Evolutionary conservation across 1,140 invertebrate species (phyloP).

Genomic region (Papilio machaon): DNA sequence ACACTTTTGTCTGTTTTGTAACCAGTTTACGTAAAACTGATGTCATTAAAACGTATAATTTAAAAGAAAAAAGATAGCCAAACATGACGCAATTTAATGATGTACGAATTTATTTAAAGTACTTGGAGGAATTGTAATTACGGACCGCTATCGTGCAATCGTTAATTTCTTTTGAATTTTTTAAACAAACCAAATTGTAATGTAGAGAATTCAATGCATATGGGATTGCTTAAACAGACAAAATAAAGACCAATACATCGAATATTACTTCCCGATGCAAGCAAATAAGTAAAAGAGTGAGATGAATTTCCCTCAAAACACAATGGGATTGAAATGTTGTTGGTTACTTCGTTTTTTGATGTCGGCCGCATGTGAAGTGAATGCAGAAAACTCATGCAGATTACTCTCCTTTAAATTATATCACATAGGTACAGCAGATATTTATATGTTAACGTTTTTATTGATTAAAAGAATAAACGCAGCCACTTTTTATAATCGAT

Average conservation of each 20-base stretch:
- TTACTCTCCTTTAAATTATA: neutral
- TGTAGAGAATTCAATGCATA: slow-evolving; percentile 2
- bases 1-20: neutral
- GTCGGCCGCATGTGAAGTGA: slow-evolving; percentile 2
- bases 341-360: slow-evolving; percentile 13
- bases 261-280: slow-evolving; percentile 19
- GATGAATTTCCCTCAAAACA: slow-evolving; percentile 22
- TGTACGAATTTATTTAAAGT: slow-evolving; percentile 19
- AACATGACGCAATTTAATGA: slow-evolving; percentile 24
- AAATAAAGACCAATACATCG: slow-evolving; percentile 12
- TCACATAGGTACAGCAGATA: neutral
- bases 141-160: neutral
- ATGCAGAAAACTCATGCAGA: slow-evolving; percentile 4
- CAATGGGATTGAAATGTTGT: slow-evolving; percentile 26
- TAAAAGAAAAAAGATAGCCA: neutral
- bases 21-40: neutral
- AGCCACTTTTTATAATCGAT: neutral
- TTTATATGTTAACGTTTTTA: neutral
- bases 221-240: slow-evolving; percentile 24
- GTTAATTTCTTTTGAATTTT: neutral
- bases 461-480: neutral
- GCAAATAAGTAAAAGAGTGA: slow-evolving; percentile 25
- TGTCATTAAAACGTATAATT: slow-evolving; percentile 1
- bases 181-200: slow-evolving; percentile 1
- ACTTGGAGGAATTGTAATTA: slow-evolving; percentile 7